Percentiles rank a stretch among this genome's conserved stretches.
These are phyloP conservation scores for Eupithecia exiguata DNA, from an alignment of 2,888 invertebrate genomes.

Conservation along the genomic window DNA sequence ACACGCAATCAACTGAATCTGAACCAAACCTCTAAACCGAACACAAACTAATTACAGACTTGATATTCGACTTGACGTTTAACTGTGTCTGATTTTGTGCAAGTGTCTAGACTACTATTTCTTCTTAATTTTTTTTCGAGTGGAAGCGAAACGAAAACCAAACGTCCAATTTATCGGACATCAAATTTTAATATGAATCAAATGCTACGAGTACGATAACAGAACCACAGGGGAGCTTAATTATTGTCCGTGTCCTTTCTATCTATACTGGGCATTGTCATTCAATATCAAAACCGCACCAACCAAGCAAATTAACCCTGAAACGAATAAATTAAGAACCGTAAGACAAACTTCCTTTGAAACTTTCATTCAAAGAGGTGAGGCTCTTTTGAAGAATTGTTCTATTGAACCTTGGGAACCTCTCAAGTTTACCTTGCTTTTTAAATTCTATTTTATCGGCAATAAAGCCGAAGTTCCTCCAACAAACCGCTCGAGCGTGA, in stretches of 20 bases:
- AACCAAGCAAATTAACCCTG: constrained; percentile 71
- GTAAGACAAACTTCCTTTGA: constrained; percentile 68
- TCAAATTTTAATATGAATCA: constrained; percentile 22
- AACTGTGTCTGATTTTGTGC: background rate
- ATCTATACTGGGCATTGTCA: constrained; percentile 64
- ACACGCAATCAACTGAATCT: constrained; percentile 37
- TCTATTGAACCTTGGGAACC: constrained; percentile 55
- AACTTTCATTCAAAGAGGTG: constrained; percentile 71
- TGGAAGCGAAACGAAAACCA: background rate
- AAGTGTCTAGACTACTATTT: background rate
- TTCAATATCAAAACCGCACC: constrained; percentile 69
- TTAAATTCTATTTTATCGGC: constrained; percentile 43
- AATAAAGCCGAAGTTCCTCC: constrained; percentile 41
- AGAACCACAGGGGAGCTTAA: constrained; percentile 49
- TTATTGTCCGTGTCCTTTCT: constrained; percentile 58
- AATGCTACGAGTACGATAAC: constrained; percentile 11
- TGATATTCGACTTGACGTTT: constrained; percentile 29
- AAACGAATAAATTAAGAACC: constrained; percentile 77
- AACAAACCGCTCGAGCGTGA: constrained; percentile 30
- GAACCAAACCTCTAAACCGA: constrained; percentile 33
- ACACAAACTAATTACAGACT: constrained; percentile 49
- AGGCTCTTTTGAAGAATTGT: constrained; percentile 69
- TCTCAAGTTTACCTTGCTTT: constrained; percentile 36
- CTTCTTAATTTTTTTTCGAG: background rate
- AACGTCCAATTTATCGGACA: background rate